Percentiles rank a stretch among this genome's conserved stretches.
Evolutionary conservation across 64 coral and sea anemone species (phyloP).

Genomic region (Stichodactyla helianthus): DNA sequence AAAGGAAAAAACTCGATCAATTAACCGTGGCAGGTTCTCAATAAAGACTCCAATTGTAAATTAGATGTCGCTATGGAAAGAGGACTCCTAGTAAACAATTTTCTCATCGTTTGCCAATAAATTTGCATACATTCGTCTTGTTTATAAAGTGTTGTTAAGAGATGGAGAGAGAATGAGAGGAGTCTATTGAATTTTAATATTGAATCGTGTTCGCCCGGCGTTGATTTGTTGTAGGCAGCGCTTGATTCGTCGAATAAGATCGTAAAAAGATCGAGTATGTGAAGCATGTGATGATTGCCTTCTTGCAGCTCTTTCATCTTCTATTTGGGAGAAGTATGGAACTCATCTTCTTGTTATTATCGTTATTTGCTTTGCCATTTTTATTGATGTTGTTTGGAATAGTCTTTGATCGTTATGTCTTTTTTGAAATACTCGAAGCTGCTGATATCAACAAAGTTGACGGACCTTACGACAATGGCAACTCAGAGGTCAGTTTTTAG

Average conservation of each 20-base stretch:
- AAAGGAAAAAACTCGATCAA: neutral
- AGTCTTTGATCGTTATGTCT: conserved; percentile 53
- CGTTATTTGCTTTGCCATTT: neutral
- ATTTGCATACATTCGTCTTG: neutral
- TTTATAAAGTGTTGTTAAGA: conserved; percentile 18
- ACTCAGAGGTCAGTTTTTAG: conserved; percentile 29
- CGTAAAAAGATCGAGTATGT: neutral
- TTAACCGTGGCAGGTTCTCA: neutral
- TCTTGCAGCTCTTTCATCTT: conserved; percentile 60
- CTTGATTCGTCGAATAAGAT: neutral
- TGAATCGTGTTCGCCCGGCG: neutral
- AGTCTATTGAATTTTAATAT: neutral
- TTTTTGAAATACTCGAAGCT: conserved; percentile 7
- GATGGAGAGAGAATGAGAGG: neutral
- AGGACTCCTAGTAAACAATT: neutral
- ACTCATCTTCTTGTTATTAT: conserved; percentile 3
- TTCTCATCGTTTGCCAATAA: neutral
- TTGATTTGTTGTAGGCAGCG: neutral
- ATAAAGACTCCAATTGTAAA: neutral
- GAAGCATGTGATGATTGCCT: conserved; percentile 44
- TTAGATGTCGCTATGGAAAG: conserved; percentile 6
- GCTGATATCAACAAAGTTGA: neutral
- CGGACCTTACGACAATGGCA: neutral
- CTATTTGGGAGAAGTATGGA: conserved; percentile 61
- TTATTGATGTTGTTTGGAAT: conserved; percentile 39